Base-by-base conservation (phyloP, 1,140 invertebrate genomes). In the Wasmannia auropunctata region DNA sequence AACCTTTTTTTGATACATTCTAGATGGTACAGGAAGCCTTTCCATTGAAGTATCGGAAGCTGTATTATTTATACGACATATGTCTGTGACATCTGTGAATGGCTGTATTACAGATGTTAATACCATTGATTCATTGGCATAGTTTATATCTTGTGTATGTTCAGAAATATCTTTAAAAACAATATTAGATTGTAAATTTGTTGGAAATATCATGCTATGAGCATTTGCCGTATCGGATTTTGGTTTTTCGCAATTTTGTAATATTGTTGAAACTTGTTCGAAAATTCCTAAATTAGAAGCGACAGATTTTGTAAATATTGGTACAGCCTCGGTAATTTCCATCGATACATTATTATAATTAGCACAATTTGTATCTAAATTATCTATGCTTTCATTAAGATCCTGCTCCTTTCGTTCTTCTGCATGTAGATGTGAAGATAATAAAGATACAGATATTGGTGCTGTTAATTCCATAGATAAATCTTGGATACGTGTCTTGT, bases 291-390 rank as follows among this genome's bases (percentile, higher is more conserved):
- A 67, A 67, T 25, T 40, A 51, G 8, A 69, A 37, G 16, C 22
- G 8, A 19, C 3, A 67, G 62, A 37, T 4, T 11, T 19, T n/a
- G 6, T 16, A 19, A 34, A 54, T 28, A 37, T 31, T 43, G 37
- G 65, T 65, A 87, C 11, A 34, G 28, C 8, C 10, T 83, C 11
- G 3, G 60, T 89, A 22, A 91, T 86, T 81, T 87, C 85, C 22
- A 81, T 81, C 40, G 87, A 80, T 25, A 34, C 4, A 56, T 40
- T 51, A 79, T 67, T 51, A 10, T 11, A 34, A 19, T 37, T 34
- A 31, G 16, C n/a, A 51, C 5, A 60, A 46, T 58, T 46, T 43
- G 51, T 58, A 43, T 46, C 6, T 22, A 16, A 31, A 56, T 37
- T 31, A 63, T 76, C 60, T 31, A 60, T 16, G 11, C 8, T 46